phyloP scores from a whole-genome alignment of 2,797 vertebrate species.

The Labeo calbasu region DNA sequence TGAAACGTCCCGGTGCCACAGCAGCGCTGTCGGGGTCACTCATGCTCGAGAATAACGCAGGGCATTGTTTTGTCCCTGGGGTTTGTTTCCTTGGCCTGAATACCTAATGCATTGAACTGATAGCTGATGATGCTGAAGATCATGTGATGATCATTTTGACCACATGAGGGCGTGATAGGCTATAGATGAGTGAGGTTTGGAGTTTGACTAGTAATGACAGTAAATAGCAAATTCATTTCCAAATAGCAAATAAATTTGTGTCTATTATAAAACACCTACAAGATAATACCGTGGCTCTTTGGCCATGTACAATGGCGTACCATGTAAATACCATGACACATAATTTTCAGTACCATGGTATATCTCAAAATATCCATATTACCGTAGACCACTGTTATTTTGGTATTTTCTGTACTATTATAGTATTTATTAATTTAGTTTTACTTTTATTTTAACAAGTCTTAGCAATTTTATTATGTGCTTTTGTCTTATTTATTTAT shows the following conservation, averaged over 20 bases:
- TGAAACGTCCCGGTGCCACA: slow-evolving; percentile 39
- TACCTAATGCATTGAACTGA: slow-evolving; percentile 48
- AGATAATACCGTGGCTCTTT: no score
- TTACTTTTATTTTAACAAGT: not conserved
- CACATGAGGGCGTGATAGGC: slow-evolving; percentile 74
- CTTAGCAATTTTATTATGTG: not conserved
- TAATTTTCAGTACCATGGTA: not conserved
- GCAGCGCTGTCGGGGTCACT: not conserved
- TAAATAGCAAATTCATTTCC: no score
- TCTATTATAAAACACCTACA: no score
- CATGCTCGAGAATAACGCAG: slow-evolving; percentile 15
- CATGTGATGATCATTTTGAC: slow-evolving; percentile 58
- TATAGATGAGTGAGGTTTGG: slow-evolving; percentile 42
- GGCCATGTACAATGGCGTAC: no score
- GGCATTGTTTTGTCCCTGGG: slow-evolving; percentile 46
- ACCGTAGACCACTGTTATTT: not conserved
- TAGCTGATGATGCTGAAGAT: slow-evolving; percentile 23
- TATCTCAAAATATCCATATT: not conserved
- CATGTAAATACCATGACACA: no score
- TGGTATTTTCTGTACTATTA: not conserved
- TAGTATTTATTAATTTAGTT: not conserved
- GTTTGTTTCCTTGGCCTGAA: slow-evolving; percentile 42
- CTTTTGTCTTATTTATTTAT: not conserved
- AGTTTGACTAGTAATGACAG: slow-evolving; percentile 35
- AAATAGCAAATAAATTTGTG: no score